Base-by-base conservation (phyloP, 92 coral and sea anemone genomes). In the Parazoanthus swiftii region DNA sequence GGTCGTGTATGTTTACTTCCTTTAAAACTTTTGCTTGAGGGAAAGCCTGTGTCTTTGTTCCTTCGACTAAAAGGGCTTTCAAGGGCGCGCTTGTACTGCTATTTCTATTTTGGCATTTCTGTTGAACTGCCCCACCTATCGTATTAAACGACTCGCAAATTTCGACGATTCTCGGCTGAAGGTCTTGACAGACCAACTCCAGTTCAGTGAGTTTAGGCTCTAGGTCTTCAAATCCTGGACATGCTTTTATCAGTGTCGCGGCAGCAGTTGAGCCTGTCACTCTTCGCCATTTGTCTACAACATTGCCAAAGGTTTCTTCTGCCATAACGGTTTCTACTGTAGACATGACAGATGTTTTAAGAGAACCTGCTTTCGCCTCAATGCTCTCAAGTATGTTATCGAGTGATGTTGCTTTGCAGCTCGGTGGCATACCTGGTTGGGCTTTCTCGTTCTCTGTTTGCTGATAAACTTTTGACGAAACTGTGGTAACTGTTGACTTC, bases 301-400 rank as follows among this genome's bases (percentile, higher is more conserved):
- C 56, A 84, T 26, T 84, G 36, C 87, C 25, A 71, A 84, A 74
- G 38, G 35, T 56, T 6, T 84, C 79, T 26, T 84, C 87, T 6
- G 58, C 87, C 67, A 71, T 72, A 68, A 71, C 9, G n/a, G 87
- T 46, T 33, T 70, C 86, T 15, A 88, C 68, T 4, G 86, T 67
- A 79, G 58, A 50, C 38, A 74, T 71, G 25, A 88, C 76, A 77
- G 86, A 77, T 10, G 54, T 86, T 75, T 86, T 77, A 46, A 86
- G 36, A 29, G 89, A 86, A 66, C 85, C 76, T 14, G 90, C 90
- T 67, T 75, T 79, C 33, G 43, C 39, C 77, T 88, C 90, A 20
- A 88, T 74, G 42, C 16, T 88, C 14, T 79, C 77, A n/a, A 88
- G 77, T 33, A 88, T 23, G 68, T 36, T 79, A n/a, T 80, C 90